Evolutionary conservation across 2,888 invertebrate species (phyloP), one percentile per base, ranked within the genome.

Genomic region (Petrolisthes manimaculis): DNA sequence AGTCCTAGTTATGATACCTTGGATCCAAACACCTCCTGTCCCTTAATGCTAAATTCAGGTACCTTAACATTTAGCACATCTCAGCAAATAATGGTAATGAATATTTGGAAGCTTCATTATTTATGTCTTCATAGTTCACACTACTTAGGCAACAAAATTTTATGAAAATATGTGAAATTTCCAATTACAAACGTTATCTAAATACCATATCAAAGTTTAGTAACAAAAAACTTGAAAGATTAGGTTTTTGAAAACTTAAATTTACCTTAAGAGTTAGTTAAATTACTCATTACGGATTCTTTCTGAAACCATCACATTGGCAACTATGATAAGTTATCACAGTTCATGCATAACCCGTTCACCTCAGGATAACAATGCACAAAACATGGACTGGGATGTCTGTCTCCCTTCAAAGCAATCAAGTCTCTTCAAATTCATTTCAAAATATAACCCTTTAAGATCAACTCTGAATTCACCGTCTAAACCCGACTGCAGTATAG

Each of bases 31-130:
- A 79, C 78, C 87, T 87, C 67, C 83, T 79, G 87, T 83, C 83
- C 87, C 87, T 87, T 87, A 87, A 87, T 79, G 83, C 87, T 87
- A 87, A 74, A 87, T 83, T 87, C 87, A 87, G 87, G 87, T 87
- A 87, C 87, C 87, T 87, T 83, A 37, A 87, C 87, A 87, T 83
- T 87, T 87, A 87, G 87, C 87, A 87, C 87, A 87, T 75, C 83
- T 83, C 83, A 83, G 87, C 83, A 80, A 78, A 55, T 87, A 83
- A 61, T 18, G 67, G 67, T 61, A 61, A 61, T 61, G 3, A 61
- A 61, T 9, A 14, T 61, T 61, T 61, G 67, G 67, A 61, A 61
- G 67, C 67, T 61, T 61, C 79, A 87, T 56, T 69, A 83, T 83
- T 79, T 80, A 84, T 84, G 67, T 84, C 78, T 83, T 56, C 71